Evolutionary conservation across 1,140 invertebrate genomes (phyloP), one percentile per base, ranked within the genome.

Genomic region (Cephus cinctus): DNA sequence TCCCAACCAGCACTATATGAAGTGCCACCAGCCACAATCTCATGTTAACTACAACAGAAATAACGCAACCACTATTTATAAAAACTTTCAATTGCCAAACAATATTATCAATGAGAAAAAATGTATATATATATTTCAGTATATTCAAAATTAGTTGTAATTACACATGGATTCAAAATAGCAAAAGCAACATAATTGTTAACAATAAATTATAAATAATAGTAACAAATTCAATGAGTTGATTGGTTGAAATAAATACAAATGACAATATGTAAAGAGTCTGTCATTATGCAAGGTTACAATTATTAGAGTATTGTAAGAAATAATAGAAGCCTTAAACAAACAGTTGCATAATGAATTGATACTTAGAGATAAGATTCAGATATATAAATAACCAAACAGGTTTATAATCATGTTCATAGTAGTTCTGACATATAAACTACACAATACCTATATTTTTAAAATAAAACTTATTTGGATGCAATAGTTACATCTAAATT

Each of bases 1-100:
- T 77, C 20, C 75, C 65, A 4, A 82, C 71, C 42, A 83, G 60
- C 32, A 64, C 58, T 54, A 83, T 75, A 27, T 78, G 75, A 18
- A 80, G 50, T 30, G 76, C 50, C 32, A 80, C 68, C 45, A 80
- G 42, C 67, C 79, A 76, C 75, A 71, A 48, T 54, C 66, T 75
- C 75, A 76, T 76, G 54, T 56, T 72, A 49, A 20, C 67, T 74
- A 56, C 4, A 57, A 57, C 39, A 50, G 4, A 38, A 32, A 43
- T 21, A n/a, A 14, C n/a, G n/a, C n/a, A 32, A 34, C 22, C 40
- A 9, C 39, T 21, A 4, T 39, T 23, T 34, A 18, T 30, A 34
- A 16, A 39, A 34, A 31, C 14, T 20, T 22, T 36, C 42, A 62
- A 64, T n/a, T n/a, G n/a, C n/a, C n/a, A n/a, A n/a, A n/a, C n/a